Evolutionary conservation across 2,888 invertebrate genomes (phyloP).

Genomic region (Philereme transversata): DNA sequence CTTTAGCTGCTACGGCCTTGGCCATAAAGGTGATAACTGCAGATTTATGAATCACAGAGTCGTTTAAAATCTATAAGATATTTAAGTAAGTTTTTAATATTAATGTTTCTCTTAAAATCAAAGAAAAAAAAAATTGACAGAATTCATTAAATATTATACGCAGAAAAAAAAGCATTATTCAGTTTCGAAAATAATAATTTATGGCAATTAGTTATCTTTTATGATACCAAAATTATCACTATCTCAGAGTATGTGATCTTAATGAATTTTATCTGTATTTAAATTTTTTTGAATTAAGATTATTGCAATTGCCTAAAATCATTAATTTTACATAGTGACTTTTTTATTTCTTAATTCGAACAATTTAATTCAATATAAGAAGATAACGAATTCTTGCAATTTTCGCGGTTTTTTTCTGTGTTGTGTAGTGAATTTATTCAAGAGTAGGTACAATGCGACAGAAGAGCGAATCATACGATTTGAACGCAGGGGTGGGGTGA

Average conservation of each 20-base stretch:
- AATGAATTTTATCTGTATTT: no score
- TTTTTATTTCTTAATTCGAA: background rate
- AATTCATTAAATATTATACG: no score
- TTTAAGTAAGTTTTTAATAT: no score
- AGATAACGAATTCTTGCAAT: background rate
- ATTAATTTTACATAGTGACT: background rate
- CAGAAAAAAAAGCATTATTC: background rate
- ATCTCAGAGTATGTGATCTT: background rate
- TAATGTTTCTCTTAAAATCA: no score
- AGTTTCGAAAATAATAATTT: background rate
- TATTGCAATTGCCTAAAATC: background rate
- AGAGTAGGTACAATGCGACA: no score
- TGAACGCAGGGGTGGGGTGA: no score
- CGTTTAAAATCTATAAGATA: no score
- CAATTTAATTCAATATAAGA: background rate
- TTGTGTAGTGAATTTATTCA: background rate
- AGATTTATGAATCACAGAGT: no score
- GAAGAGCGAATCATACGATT: no score
- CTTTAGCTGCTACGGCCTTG: background rate
- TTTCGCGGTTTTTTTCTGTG: background rate
- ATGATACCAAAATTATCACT: background rate
- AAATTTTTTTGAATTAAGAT: no score
- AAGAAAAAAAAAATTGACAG: no score
- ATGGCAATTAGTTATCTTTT: background rate
- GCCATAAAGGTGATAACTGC: constrained; percentile 2